phyloP scores from a whole-genome alignment of 2,797 vertebrate genomes.

The Graptemys geographica region DNA sequence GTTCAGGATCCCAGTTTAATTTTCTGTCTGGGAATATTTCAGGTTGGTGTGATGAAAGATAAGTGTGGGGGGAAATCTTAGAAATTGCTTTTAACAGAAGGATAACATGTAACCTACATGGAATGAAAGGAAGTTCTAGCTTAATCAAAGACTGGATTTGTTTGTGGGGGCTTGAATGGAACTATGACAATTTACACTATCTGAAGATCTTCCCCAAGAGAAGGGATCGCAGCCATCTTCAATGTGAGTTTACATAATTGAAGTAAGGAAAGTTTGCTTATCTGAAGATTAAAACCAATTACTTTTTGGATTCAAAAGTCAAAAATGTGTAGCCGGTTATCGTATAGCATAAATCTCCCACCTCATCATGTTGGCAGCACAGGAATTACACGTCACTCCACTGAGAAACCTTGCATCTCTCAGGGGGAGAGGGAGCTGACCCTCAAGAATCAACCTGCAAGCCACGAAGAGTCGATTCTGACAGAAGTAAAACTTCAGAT shows the following conservation, averaged over 20 bases:
- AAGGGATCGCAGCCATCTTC: neutral
- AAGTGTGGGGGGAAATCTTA: neutral
- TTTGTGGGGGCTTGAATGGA: slow-evolving; percentile 15
- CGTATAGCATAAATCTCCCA: neutral
- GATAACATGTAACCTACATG: neutral
- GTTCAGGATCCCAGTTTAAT: neutral
- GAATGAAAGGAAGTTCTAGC: neutral
- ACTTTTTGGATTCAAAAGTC: neutral
- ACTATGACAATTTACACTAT: neutral
- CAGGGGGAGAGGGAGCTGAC: neutral
- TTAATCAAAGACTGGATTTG: neutral
- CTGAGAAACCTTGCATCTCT: neutral
- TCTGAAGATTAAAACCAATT: neutral
- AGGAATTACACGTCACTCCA: neutral
- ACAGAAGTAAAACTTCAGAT: neutral
- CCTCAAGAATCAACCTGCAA: neutral
- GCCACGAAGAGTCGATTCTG: fast-evolving
- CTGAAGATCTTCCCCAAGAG: neutral
- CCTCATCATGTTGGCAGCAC: neutral
- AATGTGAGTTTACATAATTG: neutral
- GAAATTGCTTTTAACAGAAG: neutral
- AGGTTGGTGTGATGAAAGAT: slow-evolving; percentile 6
- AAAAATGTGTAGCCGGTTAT: neutral
- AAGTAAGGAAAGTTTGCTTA: neutral
- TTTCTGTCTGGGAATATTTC: slow-evolving; percentile 13